Percentiles rank a stretch among this genome's conserved stretches.
phyloP scores from a whole-genome alignment of 1,140 invertebrate genomes.

The Ladona fulva region DNA sequence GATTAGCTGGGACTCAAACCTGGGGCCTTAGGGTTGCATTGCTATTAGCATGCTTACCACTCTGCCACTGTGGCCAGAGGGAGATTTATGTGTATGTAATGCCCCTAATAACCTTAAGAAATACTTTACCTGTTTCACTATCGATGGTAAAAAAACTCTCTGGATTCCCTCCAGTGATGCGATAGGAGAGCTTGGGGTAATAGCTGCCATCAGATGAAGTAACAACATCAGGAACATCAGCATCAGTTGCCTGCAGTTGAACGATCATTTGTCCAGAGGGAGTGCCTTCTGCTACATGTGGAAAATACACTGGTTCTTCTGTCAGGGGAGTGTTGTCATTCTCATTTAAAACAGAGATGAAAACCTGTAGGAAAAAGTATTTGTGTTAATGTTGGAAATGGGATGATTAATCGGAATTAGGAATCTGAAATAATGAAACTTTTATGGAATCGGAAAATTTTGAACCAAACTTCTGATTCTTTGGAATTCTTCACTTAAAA shows the following conservation, averaged over 20 bases:
- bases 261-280: slow-evolving; percentile 61
- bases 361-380: slow-evolving; percentile 52
- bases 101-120: not conserved
- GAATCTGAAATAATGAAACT: too few species aligned
- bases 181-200: slow-evolving; percentile 52
- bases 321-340: slow-evolving; percentile 92
- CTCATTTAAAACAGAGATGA: slow-evolving; percentile 76
- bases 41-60: too few species aligned
- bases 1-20: too few species aligned
- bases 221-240: slow-evolving; percentile 54
- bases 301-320: slow-evolving; percentile 73
- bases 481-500: too few species aligned
- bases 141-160: slow-evolving; percentile 85
- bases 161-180: slow-evolving; percentile 82
- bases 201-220: slow-evolving; percentile 16
- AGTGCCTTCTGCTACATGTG: slow-evolving; percentile 73
- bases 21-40: too few species aligned
- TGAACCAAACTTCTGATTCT: too few species aligned
- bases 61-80: too few species aligned
- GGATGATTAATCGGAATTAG: too few species aligned
- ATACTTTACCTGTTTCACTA: slow-evolving; percentile 58
- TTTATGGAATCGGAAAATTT: too few species aligned
- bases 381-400: too few species aligned
- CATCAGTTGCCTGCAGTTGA: slow-evolving; percentile 68
- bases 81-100: too few species aligned